Base-by-base conservation (phyloP, 2,888 invertebrate species). In the Caenorhabditis sulstoni region DNA sequence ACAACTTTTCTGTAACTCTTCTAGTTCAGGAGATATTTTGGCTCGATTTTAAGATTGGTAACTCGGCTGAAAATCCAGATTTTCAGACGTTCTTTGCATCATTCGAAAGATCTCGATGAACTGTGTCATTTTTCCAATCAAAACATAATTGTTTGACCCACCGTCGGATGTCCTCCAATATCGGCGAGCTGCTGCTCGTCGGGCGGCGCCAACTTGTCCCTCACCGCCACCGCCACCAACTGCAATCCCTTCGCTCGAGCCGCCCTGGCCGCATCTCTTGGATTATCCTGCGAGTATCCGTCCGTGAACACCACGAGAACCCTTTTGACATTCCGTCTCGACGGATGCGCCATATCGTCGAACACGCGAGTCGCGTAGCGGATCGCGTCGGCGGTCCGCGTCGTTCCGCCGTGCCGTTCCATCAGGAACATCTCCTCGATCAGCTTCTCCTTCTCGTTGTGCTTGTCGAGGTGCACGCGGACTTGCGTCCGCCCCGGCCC, bases 231-330 rank as follows among this genome's bases (percentile, higher is more conserved):
- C 1, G 83, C 81, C 18, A 86, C 74, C 20, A 86, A 50, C 12
- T 81, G 80, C n/a, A 87, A 70, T n/a, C 82, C 82, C 29, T 85
- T 79, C 11, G 70, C 70, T 16, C 81, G 64, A 9, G 84, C 81
- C n/a, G 65, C 65, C 35, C 61, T 61, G 12, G 83, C 82, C 1
- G 84, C 85, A 8, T 83, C 81, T 39, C 53, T 67, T 12, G 85
- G 85, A 58, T 81, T 82, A 61, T 86, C 86, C 81, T 86, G 87
- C 14, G 84, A 84, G 55, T 85, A 85, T 52, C 87, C 87, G 71
- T 87, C 87, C 0, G 87, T 86, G 75, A 87, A 86, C 0, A 87
- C 80, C 14, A 87, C 77, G 37, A 87, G 58, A 11, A 82, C 79
- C 41, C 81, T 82, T 29, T 77, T 78, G 9, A 85, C 76, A 16